Evolutionary conservation across 2,888 invertebrate species (phyloP), one percentile per base, ranked within the genome.

Genomic region (Hirtodrosophila confusa): DNA sequence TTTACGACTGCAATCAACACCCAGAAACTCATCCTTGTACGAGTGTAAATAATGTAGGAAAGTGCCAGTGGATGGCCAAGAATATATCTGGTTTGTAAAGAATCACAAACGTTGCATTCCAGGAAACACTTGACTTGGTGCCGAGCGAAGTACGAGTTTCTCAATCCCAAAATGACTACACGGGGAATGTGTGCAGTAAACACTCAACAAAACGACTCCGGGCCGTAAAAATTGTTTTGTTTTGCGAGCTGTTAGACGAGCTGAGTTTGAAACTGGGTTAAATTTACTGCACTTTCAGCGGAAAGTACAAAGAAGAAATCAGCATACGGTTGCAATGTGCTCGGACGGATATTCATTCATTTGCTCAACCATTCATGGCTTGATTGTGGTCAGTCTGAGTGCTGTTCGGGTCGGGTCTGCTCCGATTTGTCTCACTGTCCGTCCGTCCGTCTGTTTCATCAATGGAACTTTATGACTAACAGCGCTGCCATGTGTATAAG

Each of bases 241-340:
- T 53, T 56, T 48, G 47, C 56, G 57, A 67, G 57, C 61, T 47
- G 49, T 56, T 56, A 53, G 70, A 47, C 7, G 11, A 27, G 44
- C 47, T 4, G 44, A 45, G 36, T 50, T 54, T 39, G 36, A 67
- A 82, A 79, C 72, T 84, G 80, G 85, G 77, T 79, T 78, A 69
- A 77, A 61, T 77, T 65, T 66, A 75, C 49, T 66, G 82, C 79
- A 71, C 47, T 65, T 65, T 60, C 70, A 71, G 77, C 77, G 75
- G 76, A 75, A 67, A 84, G 68, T 64, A 65, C 68, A 69, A 71
- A 68, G 44, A 37, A 11, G 49, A 65, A 64, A 68, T 64, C 63
- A 76, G 69, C 82, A 85, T 85, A 78, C 77, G 85, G 64, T 69
- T 63, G 78, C 83, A 80, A 85, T 82, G 51, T 83, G 85, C 67